Conservation (phyloP, 2,888 invertebrate species). For the Megaustenia siamemsis region DNA sequence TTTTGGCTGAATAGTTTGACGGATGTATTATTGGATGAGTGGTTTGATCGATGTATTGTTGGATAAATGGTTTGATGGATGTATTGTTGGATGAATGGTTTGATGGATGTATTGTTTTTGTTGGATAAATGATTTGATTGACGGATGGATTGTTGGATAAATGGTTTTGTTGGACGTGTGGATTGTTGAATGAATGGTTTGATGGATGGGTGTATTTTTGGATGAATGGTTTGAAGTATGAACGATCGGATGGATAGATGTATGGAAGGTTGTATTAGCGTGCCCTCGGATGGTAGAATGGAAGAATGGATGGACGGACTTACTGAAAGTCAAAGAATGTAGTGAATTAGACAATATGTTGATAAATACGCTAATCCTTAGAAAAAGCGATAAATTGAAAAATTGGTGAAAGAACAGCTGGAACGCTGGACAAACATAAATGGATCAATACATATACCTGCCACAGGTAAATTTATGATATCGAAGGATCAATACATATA, state of each 20-base stretch:
- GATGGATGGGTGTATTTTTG: neutral
- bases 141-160: neutral
- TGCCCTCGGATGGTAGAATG: neutral
- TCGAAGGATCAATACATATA: too few relatives aligned
- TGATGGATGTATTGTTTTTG: neutral
- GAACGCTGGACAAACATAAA: too few relatives aligned
- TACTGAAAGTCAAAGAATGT: too few relatives aligned
- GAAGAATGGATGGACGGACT: neutral
- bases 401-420: too few relatives aligned
- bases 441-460: too few relatives aligned
- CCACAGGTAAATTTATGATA: too few relatives aligned
- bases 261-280: too few relatives aligned
- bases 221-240: neutral
- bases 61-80: neutral
- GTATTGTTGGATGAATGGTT: neutral
- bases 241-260: neutral
- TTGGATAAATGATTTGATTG: neutral
- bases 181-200: neutral
- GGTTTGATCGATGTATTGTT: neutral
- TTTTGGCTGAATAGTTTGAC: neutral
- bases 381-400: too few relatives aligned
- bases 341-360: too few relatives aligned
- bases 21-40: neutral
- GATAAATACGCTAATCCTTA: too few relatives aligned
- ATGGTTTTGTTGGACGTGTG: neutral